Base-by-base conservation (phyloP, 2,888 invertebrate species). In the Cistogaster globosa region DNA sequence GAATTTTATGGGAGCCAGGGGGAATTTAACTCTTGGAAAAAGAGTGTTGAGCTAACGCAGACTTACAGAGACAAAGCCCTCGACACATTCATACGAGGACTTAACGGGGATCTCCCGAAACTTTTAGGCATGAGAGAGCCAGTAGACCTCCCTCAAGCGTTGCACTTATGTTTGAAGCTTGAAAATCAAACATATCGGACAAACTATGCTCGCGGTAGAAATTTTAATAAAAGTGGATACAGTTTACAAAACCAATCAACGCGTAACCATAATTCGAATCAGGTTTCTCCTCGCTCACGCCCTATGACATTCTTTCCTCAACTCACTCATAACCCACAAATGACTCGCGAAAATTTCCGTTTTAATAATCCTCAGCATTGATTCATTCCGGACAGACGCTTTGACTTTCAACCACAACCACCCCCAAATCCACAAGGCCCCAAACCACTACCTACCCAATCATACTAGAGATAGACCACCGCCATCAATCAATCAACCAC, bases 401-500 rank as follows among this genome's bases (percentile, higher is more conserved):
- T 9, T 36, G 72, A 62, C 51, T 72, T 36, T 12, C 57, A 75
- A 12, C 6, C 60, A 36, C 60, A 60, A 51, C 57, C 32, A 8
- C 75, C 57, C 7, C 75, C 26, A 26, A 55, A 45, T 26, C 55
- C 63, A 6, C 60, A 60, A 65, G 53, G 22, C 42, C 42, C 65
- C 18, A 63, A 45, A 18, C 63, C 75, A 18, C 76, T 48, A 57
- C 45, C 36, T 45, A 11, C 51, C 26, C 22, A 75, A 55, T 55
- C 55, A 75, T 36, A 16, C 0, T 5, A 48, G 72, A 58, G 8
- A 74, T 22, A 74, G 63, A 63, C 63, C 63, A 2, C 74, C 74
- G n/a, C 14, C 45, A 55, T 71, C 48, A 26, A n/a, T 71, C 16
- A 71, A 48, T 20, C 58, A 71, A 71, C 58, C 71, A n/a, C 68